Percentiles rank a stretch among this genome's conserved stretches.
These are phyloP conservation scores for Leptodactylus fallax DNA, from an alignment of 2,797 vertebrate genomes.

Conservation along the genomic window DNA sequence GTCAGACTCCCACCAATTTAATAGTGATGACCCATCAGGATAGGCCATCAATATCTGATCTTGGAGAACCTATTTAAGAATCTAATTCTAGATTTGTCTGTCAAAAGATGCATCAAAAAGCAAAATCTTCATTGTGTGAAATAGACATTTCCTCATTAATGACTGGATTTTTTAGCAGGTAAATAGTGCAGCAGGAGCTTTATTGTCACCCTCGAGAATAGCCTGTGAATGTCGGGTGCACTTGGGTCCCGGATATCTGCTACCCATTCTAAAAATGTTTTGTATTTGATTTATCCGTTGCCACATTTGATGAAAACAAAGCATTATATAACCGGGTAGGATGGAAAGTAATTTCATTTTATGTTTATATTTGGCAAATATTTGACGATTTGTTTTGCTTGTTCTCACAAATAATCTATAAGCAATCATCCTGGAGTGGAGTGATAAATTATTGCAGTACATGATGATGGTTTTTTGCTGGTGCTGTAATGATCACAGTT, in stretches of 20 bases:
- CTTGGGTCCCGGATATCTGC: not conserved
- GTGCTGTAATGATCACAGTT: not conserved
- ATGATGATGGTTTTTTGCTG: not conserved
- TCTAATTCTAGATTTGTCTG: no score
- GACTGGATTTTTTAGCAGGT: no score
- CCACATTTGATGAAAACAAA: not conserved
- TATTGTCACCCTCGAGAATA: no score
- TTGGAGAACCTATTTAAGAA: no score
- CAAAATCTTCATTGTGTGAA: no score
- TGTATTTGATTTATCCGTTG: not conserved
- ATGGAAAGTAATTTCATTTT: slow-evolving; percentile 12
- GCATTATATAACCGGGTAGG: not conserved
- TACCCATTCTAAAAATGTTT: not conserved
- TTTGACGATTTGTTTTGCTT: not conserved
- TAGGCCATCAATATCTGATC: no score
- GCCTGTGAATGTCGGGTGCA: not conserved
- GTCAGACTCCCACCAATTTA: no score
- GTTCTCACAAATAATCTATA: slow-evolving; percentile 18
- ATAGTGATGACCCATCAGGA: no score
- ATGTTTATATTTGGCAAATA: slow-evolving; percentile 14
- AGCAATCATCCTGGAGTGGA: not conserved
- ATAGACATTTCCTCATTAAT: no score
- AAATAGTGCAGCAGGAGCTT: no score
- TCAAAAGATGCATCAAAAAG: no score
- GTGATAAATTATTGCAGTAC: slow-evolving; percentile 25